Percentiles rank a stretch among this genome's conserved stretches.
Conservation (phyloP, 37 sponge, comb jelly and placozoan genomes). For the Spongilla lacustris region DNA sequence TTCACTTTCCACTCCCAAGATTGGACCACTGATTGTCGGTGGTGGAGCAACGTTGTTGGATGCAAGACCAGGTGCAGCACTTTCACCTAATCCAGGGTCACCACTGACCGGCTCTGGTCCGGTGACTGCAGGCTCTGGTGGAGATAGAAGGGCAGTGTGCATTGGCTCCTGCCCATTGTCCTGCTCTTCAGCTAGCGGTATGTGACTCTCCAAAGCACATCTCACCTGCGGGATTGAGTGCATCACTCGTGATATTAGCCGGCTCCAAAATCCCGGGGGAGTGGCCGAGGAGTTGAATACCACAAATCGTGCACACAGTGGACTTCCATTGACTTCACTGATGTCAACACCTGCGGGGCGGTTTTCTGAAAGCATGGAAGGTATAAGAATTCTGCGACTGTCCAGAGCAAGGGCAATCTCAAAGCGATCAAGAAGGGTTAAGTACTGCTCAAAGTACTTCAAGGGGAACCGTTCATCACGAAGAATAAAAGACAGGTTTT, state of each 20-base stretch:
- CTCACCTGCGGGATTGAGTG: constrained; percentile 35
- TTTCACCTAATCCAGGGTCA: neutral
- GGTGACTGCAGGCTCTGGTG: neutral
- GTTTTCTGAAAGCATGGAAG: constrained; percentile 73
- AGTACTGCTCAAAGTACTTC: constrained; percentile 61
- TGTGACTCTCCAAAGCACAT: constrained; percentile 22
- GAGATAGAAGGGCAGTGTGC: neutral
- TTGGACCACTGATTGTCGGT: neutral
- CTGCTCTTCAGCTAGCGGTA: neutral
- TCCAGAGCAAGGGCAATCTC: constrained; percentile 81
- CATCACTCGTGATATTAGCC: constrained; percentile 69
- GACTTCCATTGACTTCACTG: constrained; percentile 7
- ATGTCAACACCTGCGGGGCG: constrained; percentile 26
- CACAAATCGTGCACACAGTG: constrained; percentile 19
- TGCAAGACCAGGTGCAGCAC: too few relatives aligned
- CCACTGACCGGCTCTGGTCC: neutral
- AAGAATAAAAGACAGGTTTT: constrained; percentile 47
- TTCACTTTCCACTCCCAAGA: neutral
- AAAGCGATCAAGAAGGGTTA: constrained; percentile 73
- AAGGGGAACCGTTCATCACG: constrained; percentile 59
- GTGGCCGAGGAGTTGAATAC: constrained; percentile 38
- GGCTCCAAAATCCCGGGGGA: constrained; percentile 81
- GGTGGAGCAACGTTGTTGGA: neutral
- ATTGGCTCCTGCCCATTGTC: neutral
- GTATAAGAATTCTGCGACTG: constrained; percentile 59